Evolutionary conservation across 2,888 invertebrate genomes (phyloP), one percentile per base, ranked within the genome.

Genomic region (Zhuqinia jingwanae): DNA sequence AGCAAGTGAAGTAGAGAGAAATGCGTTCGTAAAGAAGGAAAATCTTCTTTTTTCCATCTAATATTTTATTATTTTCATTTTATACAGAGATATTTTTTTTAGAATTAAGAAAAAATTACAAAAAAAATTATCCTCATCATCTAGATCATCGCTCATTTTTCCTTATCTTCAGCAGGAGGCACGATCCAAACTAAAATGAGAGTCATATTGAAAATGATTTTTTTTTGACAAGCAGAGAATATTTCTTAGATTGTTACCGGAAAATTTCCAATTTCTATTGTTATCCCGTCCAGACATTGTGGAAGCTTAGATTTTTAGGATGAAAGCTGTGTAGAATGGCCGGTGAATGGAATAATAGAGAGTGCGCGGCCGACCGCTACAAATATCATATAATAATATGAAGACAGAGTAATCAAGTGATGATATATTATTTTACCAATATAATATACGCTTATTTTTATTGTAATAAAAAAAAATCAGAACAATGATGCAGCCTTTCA

Each of bases 141-240:
- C 85, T 85, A 79, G 85, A 79, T 85, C 85, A 85, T 79, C 30
- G 30, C 56, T 73, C 78, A 85, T 65, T 42, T 65, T 80, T 79
- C n/a, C 17, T 56, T 63, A 58, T 58, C 63, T 75, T 30, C 76
- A 78, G 85, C 73, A 53, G 85, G 85, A 73, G 85, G 85, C 85
- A 85, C 79, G 85, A 79, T 78, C 85, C 78, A 60, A 58, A 85
- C 15, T 36, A 63, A 58, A 73, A 73, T 58, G 15, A 63, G 53
- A 27, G 58, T 11, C 20, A 84, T n/a, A n/a, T 58, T 73, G 22
- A 17, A 30, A 17, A 75, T 0, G 27, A n/a, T 1, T 20, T 11
- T n/a, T n/a, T n/a, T 63, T 11, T 45, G 2, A 42, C 17, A 45
- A 1, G 68, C 42, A 42, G 36, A 53, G 20, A 30, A 22, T 50